phyloP scores from a whole-genome alignment of 1,140 invertebrate genomes.

The Sminthurides bifidus region DNA sequence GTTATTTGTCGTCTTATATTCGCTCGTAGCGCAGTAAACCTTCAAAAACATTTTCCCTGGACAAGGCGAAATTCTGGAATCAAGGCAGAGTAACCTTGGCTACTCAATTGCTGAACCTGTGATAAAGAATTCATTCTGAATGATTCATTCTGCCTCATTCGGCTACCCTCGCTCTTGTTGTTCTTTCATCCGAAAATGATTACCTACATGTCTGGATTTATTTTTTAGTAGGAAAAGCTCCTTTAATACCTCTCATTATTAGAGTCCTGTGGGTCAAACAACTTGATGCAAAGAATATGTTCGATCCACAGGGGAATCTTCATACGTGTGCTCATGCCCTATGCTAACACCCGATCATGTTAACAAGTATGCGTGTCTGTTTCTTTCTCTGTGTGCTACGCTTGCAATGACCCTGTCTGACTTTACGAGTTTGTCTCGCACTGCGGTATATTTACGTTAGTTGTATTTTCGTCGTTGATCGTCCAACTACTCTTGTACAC shows the following conservation, averaged over 20 bases:
- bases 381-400: too few relatives aligned
- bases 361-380: too few relatives aligned
- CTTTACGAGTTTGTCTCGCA: too few relatives aligned
- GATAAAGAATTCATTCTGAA: not conserved
- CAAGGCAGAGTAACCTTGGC: too few relatives aligned
- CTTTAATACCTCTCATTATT: conserved; percentile 30
- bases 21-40: not conserved
- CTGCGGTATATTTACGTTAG: too few relatives aligned
- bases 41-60: not conserved
- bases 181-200: conserved; percentile 20
- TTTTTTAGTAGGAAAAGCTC: conserved; percentile 17
- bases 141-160: not conserved
- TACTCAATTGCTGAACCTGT: not conserved
- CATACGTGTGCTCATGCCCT: too few relatives aligned
- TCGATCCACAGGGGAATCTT: conserved; percentile 13
- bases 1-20: not conserved
- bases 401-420: too few relatives aligned
- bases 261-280: conserved; percentile 15
- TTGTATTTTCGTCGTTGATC: too few relatives aligned
- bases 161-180: conserved; percentile 3
- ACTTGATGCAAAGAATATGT: too few relatives aligned
- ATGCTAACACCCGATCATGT: too few relatives aligned
- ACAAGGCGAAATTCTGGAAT: too few relatives aligned
- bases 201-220: conserved; percentile 24
- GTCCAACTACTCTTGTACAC: too few relatives aligned